Evolutionary conservation across 2,113 vertebrate genomes (phyloP).

Genomic region (Pheucticus melanocephalus): DNA sequence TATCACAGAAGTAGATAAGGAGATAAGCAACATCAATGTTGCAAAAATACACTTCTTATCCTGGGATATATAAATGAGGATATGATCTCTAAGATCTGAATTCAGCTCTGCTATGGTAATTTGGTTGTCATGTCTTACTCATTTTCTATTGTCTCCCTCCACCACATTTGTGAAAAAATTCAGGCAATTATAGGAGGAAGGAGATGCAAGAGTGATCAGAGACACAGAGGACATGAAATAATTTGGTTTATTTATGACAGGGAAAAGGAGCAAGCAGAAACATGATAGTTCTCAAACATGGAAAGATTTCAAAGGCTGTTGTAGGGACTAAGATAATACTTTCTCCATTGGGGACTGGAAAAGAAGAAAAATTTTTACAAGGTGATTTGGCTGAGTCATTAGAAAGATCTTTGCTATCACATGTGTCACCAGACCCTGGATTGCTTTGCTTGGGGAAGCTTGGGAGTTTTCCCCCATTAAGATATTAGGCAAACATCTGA

Average conservation of each 20-base stretch:
- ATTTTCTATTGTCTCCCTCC: neutral
- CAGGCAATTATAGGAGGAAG: neutral
- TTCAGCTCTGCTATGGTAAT: neutral
- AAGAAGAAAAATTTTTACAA: neutral
- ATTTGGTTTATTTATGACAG: neutral
- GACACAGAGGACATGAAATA: neutral
- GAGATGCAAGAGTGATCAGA: neutral
- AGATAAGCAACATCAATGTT: neutral
- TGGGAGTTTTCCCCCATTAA: neutral
- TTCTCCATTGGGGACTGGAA: neutral
- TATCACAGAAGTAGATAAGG: neutral
- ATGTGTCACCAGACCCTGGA: neutral
- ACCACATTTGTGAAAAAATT: neutral
- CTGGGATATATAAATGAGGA: neutral
- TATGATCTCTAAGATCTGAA: neutral
- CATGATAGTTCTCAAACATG: neutral
- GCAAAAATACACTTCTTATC: neutral
- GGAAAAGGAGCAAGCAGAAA: neutral
- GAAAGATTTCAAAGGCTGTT: neutral
- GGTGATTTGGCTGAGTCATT: neutral
- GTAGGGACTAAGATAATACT: neutral
- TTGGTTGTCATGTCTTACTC: neutral
- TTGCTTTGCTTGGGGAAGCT: neutral
- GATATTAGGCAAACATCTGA: neutral
- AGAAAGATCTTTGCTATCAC: neutral